Evolutionary conservation across 2,888 invertebrate genomes (phyloP).

Genomic region (Diabrotica balteata): DNA sequence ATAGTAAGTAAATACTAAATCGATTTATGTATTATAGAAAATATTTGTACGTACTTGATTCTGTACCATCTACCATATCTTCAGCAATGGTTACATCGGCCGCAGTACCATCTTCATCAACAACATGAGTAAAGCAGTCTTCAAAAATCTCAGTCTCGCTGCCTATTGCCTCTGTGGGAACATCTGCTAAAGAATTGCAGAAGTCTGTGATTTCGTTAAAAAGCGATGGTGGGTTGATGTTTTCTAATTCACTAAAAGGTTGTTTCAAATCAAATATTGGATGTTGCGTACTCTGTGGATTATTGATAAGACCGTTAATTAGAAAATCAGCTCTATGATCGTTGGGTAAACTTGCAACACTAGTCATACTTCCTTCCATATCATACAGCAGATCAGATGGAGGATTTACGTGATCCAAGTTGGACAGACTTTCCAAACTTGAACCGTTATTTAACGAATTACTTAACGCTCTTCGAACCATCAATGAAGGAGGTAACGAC

Average conservation of each 20-base stretch:
- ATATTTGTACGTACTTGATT: slow-evolving; percentile 3
- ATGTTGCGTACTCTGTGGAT: slow-evolving; percentile 38
- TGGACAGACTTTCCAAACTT: slow-evolving; percentile 72
- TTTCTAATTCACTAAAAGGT: slow-evolving; percentile 69
- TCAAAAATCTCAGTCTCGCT: slow-evolving; percentile 64
- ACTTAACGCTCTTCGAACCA: slow-evolving; percentile 76
- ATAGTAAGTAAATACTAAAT: background rate
- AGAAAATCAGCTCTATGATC: slow-evolving; percentile 60
- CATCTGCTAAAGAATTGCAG: slow-evolving; percentile 61
- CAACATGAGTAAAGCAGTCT: slow-evolving; percentile 61
- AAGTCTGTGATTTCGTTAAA: slow-evolving; percentile 75
- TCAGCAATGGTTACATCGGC: slow-evolving; percentile 14
- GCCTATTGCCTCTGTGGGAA: slow-evolving; percentile 63
- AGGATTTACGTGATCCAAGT: slow-evolving; percentile 82
- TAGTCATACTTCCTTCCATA: slow-evolving; percentile 83
- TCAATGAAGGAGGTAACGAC: slow-evolving; percentile 72
- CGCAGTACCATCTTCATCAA: slow-evolving; percentile 10
- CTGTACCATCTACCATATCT: slow-evolving; percentile 15
- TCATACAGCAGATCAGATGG: slow-evolving; percentile 79
- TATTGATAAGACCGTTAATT: slow-evolving; percentile 55
- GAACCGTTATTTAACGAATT: slow-evolving; percentile 58
- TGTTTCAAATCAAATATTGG: slow-evolving; percentile 55
- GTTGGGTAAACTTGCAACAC: slow-evolving; percentile 81
- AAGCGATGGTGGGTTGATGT: slow-evolving; percentile 73
- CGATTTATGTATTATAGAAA: background rate